These are phyloP conservation scores for Lateolabrax maculatus DNA, from an alignment of 2,797 vertebrate genomes.

Conservation along the genomic window DNA sequence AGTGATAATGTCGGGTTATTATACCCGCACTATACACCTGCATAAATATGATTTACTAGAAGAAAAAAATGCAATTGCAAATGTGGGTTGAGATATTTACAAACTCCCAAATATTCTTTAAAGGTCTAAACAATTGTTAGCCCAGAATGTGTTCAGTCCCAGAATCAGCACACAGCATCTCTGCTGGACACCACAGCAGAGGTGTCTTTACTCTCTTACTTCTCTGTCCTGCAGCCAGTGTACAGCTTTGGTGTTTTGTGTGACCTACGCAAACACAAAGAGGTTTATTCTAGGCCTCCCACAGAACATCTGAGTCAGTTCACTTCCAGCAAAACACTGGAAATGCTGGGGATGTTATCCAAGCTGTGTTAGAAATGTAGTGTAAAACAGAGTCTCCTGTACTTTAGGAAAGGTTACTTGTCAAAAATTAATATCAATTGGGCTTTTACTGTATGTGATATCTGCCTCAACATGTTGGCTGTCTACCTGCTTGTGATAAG, in stretches of 20 bases:
- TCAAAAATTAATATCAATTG: constrained; percentile 1
- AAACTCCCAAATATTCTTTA: background rate
- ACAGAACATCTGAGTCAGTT: constrained; percentile 53
- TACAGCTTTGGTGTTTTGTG: constrained; percentile 26
- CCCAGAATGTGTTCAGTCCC: background rate
- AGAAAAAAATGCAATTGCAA: background rate
- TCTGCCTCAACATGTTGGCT: constrained; percentile 3
- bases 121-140: constrained; percentile 1
- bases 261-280: constrained; percentile 56
- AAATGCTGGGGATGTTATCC: constrained; percentile 36
- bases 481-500: background rate
- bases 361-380: constrained; percentile 6
- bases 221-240: constrained; percentile 37
- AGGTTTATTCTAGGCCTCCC: constrained; percentile 41
- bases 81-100: background rate
- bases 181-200: constrained; percentile 31
- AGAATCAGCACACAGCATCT: constrained; percentile 7
- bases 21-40: background rate
- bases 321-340: constrained; percentile 38
- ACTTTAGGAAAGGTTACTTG: constrained; percentile 17
- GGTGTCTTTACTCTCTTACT: constrained; percentile 21
- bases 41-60: background rate
- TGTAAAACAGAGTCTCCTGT: background rate
- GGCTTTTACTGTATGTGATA: constrained; percentile 13
- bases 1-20: background rate